Evolutionary conservation across 2,113 vertebrate species (phyloP), one percentile per base, ranked within the genome.

Genomic region (Arizona elegans): DNA sequence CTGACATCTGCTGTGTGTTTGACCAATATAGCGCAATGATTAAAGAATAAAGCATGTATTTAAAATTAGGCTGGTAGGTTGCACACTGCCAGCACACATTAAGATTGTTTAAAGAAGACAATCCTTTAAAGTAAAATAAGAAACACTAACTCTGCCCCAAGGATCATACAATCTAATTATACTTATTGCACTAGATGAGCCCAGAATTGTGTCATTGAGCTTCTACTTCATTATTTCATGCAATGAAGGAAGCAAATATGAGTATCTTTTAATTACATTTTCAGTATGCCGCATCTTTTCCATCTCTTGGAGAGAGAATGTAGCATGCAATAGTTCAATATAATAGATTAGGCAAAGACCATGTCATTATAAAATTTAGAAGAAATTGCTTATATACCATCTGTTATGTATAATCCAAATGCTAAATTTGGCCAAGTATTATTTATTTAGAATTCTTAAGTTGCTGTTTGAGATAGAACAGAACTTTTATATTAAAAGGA

Each of bases 1-100:
- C 96, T 97, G 96, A 97, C 95, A 97, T 97, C 97, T 97, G 96
- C 96, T 97, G 96, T 96, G 96, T 95, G 95, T 95, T 96, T 93
- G 91, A 91, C 96, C 92, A 92, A 94, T 13, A 29, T 91, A 96
- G 88, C 53, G 89, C 0, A 62, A 86, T 90, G n/a, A 91, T 88
- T 59, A 0, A 92, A 55, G 1, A 88, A 93, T 90, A 55, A 62
- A 90, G 85, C 15, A 53, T 86, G 88, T 52, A 90, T 90, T 85
- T 59, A 86, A 89, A 55, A 59, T 87, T 86, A 13, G 43, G 62
- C 88, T 52, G 19, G 93, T 29, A 65, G 29, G 52, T 54, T 91
- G 21, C 87, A 59, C 8, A 5, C 89, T 29, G 65, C 17, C 29
- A 91, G 17, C 91, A 91, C 24, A 23, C 23, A 33, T 38, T 59